Evolutionary conservation across 2,113 vertebrate genomes (phyloP).

Genomic region (Paedocypris sp.): DNA sequence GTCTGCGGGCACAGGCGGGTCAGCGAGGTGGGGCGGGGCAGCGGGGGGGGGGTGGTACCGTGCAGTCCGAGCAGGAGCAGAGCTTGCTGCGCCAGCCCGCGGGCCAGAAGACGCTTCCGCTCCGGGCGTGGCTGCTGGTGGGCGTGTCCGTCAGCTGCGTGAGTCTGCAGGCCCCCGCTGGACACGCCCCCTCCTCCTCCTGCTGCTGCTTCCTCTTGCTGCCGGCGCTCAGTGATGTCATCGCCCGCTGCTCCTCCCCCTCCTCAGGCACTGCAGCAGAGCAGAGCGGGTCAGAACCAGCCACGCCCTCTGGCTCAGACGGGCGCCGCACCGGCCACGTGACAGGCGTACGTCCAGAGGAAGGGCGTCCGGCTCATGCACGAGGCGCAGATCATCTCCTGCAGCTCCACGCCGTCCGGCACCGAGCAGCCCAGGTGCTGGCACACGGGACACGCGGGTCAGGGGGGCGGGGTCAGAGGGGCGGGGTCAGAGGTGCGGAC

Average conservation of each 20-base stretch:
- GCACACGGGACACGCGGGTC: too few species aligned
- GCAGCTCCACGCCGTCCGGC: constrained; percentile 81
- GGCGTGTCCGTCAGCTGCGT: constrained; percentile 55
- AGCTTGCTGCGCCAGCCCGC: constrained; percentile 76
- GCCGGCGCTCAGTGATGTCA: too few species aligned
- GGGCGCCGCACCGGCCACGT: constrained; percentile 73
- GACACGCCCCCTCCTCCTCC: not conserved
- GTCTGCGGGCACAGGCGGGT: constrained; percentile 60
- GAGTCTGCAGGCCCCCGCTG: constrained; percentile 66
- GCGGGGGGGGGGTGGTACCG: too few species aligned
- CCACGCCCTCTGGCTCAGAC: too few species aligned
- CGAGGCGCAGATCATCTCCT: constrained; percentile 89
- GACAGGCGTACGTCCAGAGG: constrained; percentile 75
- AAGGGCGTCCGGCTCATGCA: constrained; percentile 81
- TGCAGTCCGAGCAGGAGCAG: constrained; percentile 73
- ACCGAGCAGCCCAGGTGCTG: constrained; percentile 80
- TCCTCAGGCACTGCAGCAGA: too few species aligned
- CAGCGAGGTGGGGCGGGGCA: too few species aligned
- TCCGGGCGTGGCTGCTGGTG: constrained; percentile 42
- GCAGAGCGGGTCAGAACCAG: too few species aligned
- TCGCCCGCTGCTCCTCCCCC: not conserved
- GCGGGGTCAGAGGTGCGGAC: too few species aligned
- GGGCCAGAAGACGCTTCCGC: constrained; percentile 85
- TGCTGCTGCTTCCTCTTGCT: constrained; percentile 50
- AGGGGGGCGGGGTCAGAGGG: too few species aligned